phyloP scores from a whole-genome alignment of 2,797 vertebrate genomes.

The Pangasius larnaudii region DNA sequence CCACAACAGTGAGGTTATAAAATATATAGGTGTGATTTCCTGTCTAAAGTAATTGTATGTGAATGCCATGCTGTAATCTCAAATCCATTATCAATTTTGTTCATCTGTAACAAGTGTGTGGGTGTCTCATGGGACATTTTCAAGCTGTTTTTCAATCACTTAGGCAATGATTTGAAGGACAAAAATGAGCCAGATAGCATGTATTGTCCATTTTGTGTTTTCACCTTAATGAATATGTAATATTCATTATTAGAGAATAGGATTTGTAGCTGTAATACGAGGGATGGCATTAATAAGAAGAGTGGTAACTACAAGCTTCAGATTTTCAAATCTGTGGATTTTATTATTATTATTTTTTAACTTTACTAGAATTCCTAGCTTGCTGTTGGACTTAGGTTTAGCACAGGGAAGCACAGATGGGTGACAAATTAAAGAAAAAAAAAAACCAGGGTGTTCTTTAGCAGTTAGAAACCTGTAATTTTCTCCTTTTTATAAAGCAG shows the following conservation, averaged over 20 bases:
- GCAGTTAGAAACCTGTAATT: background rate
- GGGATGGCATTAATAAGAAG: background rate
- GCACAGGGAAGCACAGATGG: background rate
- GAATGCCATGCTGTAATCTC: background rate
- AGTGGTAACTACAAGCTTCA: background rate
- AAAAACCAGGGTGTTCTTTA: background rate
- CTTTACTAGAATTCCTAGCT: background rate
- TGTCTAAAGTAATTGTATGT: background rate
- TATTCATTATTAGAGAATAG: background rate
- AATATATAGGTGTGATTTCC: background rate
- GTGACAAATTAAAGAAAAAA: background rate
- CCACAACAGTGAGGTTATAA: background rate
- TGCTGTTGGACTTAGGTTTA: background rate
- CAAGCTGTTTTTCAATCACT: background rate
- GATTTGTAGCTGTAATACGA: background rate
- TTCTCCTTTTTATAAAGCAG: background rate
- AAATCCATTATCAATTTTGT: conserved; percentile 3
- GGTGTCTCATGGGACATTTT: background rate
- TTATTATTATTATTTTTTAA: background rate
- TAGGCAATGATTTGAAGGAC: background rate
- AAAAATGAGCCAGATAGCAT: background rate
- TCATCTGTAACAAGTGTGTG: background rate
- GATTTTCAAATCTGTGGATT: background rate
- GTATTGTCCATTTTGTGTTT: background rate
- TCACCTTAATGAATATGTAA: background rate